These are phyloP conservation scores for Cynopterus sphinx DNA, from an alignment of 2,797 vertebrate species.

Conservation along the genomic window DNA sequence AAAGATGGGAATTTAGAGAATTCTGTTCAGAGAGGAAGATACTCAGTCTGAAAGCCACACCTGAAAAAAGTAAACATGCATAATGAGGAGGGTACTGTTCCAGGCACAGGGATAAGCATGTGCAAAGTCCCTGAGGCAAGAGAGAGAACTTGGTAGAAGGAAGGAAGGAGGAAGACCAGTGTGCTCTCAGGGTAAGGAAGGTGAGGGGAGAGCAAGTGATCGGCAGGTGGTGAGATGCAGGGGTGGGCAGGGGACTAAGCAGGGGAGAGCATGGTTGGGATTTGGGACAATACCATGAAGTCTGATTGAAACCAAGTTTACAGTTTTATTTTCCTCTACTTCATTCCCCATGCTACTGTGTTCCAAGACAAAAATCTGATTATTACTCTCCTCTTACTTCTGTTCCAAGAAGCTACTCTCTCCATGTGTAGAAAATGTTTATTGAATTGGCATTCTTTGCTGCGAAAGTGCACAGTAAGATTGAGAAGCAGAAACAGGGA, in stretches of 20 bases:
- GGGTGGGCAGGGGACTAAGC: background rate
- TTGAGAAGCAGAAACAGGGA: background rate
- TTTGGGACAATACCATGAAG: too few relatives aligned
- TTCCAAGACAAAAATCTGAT: background rate
- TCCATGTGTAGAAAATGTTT: background rate
- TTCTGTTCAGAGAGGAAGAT: background rate
- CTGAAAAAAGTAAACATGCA: background rate
- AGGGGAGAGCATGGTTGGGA: fast-evolving
- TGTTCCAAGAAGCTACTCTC: background rate
- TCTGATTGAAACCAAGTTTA: background rate
- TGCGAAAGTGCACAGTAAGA: background rate
- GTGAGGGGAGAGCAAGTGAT: too few relatives aligned
- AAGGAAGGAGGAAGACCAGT: background rate
- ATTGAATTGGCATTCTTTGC: background rate
- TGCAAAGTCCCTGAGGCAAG: background rate
- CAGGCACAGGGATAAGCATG: background rate
- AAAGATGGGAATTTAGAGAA: background rate
- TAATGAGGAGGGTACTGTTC: background rate
- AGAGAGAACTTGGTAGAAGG: background rate
- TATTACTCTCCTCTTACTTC: background rate
- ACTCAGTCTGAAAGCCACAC: background rate
- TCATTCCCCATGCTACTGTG: background rate
- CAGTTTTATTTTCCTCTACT: background rate
- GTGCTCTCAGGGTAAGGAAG: background rate
- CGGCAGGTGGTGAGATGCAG: background rate